phyloP scores from a whole-genome alignment of 2,113 vertebrate species.

The Emydocephalus ijimae region DNA sequence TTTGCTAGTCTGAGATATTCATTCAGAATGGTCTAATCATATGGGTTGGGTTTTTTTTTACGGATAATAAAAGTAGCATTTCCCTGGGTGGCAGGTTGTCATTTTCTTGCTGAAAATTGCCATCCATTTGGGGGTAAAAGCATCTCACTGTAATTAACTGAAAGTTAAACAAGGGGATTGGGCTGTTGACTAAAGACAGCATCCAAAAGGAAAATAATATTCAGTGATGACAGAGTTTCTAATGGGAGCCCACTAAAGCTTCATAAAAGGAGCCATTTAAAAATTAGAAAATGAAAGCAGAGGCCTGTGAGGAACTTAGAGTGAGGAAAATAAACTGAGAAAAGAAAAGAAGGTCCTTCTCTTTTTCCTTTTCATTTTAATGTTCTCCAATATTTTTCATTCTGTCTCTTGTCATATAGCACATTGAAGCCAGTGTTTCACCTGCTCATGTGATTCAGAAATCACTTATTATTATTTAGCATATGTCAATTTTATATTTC shows the following conservation, averaged over 20 bases:
- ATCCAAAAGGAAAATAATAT: conserved; percentile 6
- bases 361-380: background rate
- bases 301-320: too few species aligned
- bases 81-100: background rate
- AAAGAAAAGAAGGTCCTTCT: background rate
- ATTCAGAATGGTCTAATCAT: conserved; percentile 4
- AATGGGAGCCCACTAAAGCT: background rate
- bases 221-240: background rate
- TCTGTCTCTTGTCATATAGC: background rate
- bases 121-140: conserved; percentile 28
- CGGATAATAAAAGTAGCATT: background rate
- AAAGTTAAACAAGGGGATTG: conserved; percentile 10
- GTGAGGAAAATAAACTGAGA: background rate
- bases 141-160: background rate
- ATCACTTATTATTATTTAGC: background rate
- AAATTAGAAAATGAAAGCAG: background rate
- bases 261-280: conserved; percentile 1
- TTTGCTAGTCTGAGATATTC: conserved; percentile 21
- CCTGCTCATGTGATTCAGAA: background rate
- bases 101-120: conserved; percentile 28
- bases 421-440: background rate
- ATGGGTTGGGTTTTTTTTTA: background rate
- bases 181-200: background rate
- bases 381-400: background rate
- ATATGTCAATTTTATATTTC: background rate